Percentiles rank a stretch among this genome's conserved stretches.
Conservation (phyloP, 2,888 invertebrate genomes). For the Digitonthophagus gazella region DNA sequence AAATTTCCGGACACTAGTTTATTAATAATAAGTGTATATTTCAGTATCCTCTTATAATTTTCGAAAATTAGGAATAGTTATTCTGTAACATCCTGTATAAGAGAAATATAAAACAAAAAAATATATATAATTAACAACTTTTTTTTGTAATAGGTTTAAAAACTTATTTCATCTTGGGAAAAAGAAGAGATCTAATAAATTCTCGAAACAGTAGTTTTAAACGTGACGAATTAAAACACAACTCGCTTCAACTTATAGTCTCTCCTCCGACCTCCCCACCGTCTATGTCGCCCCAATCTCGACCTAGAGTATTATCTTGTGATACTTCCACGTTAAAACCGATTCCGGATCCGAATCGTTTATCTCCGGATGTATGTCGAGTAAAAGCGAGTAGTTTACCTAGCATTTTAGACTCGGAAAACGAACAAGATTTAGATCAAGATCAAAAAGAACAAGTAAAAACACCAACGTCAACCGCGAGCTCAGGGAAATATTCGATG, state of each 20-base stretch:
- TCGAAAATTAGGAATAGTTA: too few relatives aligned
- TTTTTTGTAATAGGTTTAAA: slow-evolving; percentile 69
- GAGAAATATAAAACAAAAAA: too few relatives aligned
- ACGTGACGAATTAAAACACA: slow-evolving; percentile 41
- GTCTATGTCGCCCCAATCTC: slow-evolving; percentile 44
- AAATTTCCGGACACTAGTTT: too few relatives aligned
- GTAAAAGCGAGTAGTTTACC: slow-evolving; percentile 77
- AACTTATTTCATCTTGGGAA: slow-evolving; percentile 82
- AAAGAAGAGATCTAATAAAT: slow-evolving; percentile 58
- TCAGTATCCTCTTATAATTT: too few relatives aligned
- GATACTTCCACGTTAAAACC: slow-evolving; percentile 44
- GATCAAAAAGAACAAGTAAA: slow-evolving; percentile 56
- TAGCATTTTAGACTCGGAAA: slow-evolving; percentile 77
- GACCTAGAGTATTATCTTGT: slow-evolving; percentile 49
- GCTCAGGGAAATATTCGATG: slow-evolving; percentile 55
- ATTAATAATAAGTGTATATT: too few relatives aligned
- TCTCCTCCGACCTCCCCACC: slow-evolving; percentile 57
- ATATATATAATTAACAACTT: too few relatives aligned
- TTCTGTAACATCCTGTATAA: too few relatives aligned
- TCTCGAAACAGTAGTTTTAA: slow-evolving; percentile 47
- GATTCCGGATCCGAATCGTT: slow-evolving; percentile 53
- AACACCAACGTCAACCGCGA: slow-evolving; percentile 67
- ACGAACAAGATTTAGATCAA: slow-evolving; percentile 59
- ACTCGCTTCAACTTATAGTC: slow-evolving; percentile 59
- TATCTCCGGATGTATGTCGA: slow-evolving; percentile 61